Evolutionary conservation across 1,140 invertebrate genomes (phyloP).

Genomic region (Drosophila suzukii): DNA sequence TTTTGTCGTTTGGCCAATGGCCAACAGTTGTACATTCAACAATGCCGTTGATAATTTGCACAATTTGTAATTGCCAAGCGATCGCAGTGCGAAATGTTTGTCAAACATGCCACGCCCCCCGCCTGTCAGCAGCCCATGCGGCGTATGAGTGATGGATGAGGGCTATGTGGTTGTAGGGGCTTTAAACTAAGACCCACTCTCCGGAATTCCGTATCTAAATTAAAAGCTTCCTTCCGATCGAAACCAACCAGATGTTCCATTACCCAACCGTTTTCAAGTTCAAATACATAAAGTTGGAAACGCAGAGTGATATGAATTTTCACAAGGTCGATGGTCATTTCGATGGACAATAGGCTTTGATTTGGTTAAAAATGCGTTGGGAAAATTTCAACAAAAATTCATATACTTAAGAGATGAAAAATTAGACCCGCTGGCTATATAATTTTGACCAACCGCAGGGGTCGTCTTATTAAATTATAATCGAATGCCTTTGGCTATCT

Average conservation of each 20-base stretch:
- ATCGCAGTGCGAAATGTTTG: slow-evolving; percentile 60
- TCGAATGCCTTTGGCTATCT: slow-evolving; percentile 50
- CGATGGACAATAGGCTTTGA: slow-evolving; percentile 63
- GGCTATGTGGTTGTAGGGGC: slow-evolving; percentile 14
- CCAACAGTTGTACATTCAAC: slow-evolving; percentile 15
- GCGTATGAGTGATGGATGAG: slow-evolving; percentile 69
- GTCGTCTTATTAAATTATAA: slow-evolving; percentile 71
- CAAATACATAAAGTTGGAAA: slow-evolving; percentile 45
- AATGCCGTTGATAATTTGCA: slow-evolving; percentile 44
- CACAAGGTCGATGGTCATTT: slow-evolving; percentile 51
- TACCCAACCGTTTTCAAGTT: slow-evolving; percentile 52
- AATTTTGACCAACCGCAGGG: slow-evolving; percentile 23
- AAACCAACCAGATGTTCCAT: slow-evolving; percentile 15
- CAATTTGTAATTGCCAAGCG: slow-evolving; percentile 54
- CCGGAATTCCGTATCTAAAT: slow-evolving; percentile 50
- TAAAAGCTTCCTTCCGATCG: slow-evolving; percentile 59
- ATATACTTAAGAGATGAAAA: slow-evolving; percentile 64
- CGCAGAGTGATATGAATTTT: slow-evolving; percentile 43
- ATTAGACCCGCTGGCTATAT: slow-evolving; percentile 27
- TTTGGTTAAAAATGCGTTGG: slow-evolving; percentile 58
- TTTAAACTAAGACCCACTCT: not conserved
- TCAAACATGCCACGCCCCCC: slow-evolving; percentile 36
- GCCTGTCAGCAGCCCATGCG: slow-evolving; percentile 37
- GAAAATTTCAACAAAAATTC: slow-evolving; percentile 52
- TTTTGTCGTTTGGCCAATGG: slow-evolving; percentile 47